Base-by-base conservation (phyloP, 2,797 vertebrate genomes). In the Pogonophryne albipinna region DNA sequence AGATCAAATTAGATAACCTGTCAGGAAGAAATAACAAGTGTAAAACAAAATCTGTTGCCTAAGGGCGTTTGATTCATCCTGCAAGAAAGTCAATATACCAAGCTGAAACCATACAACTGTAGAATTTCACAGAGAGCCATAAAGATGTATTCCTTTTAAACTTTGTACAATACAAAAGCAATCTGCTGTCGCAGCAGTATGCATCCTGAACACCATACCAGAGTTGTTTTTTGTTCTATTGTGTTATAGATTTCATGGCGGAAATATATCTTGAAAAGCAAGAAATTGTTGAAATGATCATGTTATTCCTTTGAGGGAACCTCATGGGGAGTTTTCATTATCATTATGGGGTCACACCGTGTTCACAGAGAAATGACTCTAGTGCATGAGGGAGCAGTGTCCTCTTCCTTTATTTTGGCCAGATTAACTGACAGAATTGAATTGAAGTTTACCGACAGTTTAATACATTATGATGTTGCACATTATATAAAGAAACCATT, bases 241-340 rank as follows among this genome's bases (percentile, higher is more conserved):
- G 61, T 85, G 69, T 84, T 82, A 77, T 62, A 77, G 78, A 83
- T 88, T 88, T 89, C 74, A 82, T 69, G 72, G 79, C 71, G 50
- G 63, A 87, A 78, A 84, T 83, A 73, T 86, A 76, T 87, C 78
- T 67, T 77, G 67, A 20, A 85, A 84, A 85, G 86, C 73, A 38
- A 79, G 31, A 61, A 80, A 82, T 86, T 46, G 78, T 72, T 86
- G 68, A 50, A 85, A 66, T 61, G 78, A 77, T 59, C 75, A n/a
- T 72, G 71, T 81, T 88, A 86, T 85, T 85, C 76, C 69, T 79
- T 2, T 16, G 74, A 77, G 63, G 47, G 53, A 82, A 72, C 27
- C 79, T 78, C 80, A 53, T 20, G 66, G 56, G 80, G 73, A 80
- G 75, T 46, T 80, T 91, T 84, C 71, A 82, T 88, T 82, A 83